Percentiles rank a stretch among this genome's conserved stretches.
Evolutionary conservation across 2,888 invertebrate species (phyloP).

Genomic region (Epinotia nisella): DNA sequence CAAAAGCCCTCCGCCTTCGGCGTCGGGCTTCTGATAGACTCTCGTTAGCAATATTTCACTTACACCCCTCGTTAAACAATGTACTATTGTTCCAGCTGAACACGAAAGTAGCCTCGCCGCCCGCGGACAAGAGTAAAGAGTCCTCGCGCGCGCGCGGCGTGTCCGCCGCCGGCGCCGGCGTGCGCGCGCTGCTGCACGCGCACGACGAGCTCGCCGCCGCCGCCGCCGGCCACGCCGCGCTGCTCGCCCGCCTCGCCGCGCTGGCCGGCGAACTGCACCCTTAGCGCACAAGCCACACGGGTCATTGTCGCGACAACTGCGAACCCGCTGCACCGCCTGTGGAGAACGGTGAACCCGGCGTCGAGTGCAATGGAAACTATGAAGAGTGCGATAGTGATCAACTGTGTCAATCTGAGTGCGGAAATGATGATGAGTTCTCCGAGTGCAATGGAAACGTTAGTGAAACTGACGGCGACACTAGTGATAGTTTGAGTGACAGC

Average conservation of each 20-base stretch:
- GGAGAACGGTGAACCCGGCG: neutral
- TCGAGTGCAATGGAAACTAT: neutral
- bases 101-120: slow-evolving; percentile 37
- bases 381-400: neutral
- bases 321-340: neutral
- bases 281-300: slow-evolving; percentile 47
- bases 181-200: slow-evolving; percentile 66
- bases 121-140: slow-evolving; percentile 38
- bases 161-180: slow-evolving; percentile 58
- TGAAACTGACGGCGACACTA: neutral
- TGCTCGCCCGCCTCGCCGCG: slow-evolving; percentile 52
- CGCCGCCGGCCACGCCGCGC: slow-evolving; percentile 59
- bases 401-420: neutral
- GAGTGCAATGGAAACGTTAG: slow-evolving; percentile 1
- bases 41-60: no score
- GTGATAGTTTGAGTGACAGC: slow-evolving; percentile 35
- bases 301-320: neutral
- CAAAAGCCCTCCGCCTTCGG: no score
- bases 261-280: slow-evolving; percentile 47
- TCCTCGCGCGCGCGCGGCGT: slow-evolving; percentile 75
- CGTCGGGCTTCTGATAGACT: no score
- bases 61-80: no score
- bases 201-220: slow-evolving; percentile 64
- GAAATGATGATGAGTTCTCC: neutral
- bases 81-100: slow-evolving; percentile 39